Base-by-base conservation (phyloP, 2,888 invertebrate species). In the Oscheius myriophilus region DNA sequence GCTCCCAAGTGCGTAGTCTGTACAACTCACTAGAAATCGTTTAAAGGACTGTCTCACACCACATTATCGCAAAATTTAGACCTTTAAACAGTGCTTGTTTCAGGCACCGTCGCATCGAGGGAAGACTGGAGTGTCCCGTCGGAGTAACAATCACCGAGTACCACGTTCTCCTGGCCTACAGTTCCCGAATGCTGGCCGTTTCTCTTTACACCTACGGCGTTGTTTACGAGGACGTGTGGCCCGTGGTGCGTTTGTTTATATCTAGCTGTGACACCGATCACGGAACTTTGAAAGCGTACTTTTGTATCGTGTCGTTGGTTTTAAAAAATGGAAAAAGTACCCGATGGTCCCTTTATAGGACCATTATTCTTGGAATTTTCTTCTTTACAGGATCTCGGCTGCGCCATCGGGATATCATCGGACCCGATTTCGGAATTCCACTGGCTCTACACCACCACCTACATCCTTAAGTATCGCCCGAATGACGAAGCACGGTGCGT, bases 81-180 rank as follows among this genome's bases (percentile, higher is more conserved):
- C n/a, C n/a, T n/a, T n/a, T n/a, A n/a, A n/a, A n/a, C n/a, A n/a
- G n/a, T n/a, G n/a, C n/a, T n/a, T n/a, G n/a, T 51, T 68, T 52
- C 33, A 82, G 82, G 26, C 82, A 83, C 62, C 75, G 80, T 25
- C 62, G 76, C 39, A 75, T 82, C 26, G 84, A 85, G 52, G 85
- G 85, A 7, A 63, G 73, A 9, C 57, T 82, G 2, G 81, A 84
- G 53, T 79, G 73, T 26, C 84, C 85, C 2, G 33, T 84, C 4
- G 80, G 77, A n/a, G 72, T 83, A 43, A 74, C 77, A n/a, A 70
- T 86, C 21, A 80, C 85, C 43, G 82, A 86, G 51, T 82, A 77
- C 57, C 85, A 85, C 62, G 63, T 79, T 2, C 69, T 84, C n/a
- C 66, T 84, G 9, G 79, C 81, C 12, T 84, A 80, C 58, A 69